These are phyloP conservation scores for Nineta flava DNA, from an alignment of 2,888 invertebrate genomes.

Conservation along the genomic window DNA sequence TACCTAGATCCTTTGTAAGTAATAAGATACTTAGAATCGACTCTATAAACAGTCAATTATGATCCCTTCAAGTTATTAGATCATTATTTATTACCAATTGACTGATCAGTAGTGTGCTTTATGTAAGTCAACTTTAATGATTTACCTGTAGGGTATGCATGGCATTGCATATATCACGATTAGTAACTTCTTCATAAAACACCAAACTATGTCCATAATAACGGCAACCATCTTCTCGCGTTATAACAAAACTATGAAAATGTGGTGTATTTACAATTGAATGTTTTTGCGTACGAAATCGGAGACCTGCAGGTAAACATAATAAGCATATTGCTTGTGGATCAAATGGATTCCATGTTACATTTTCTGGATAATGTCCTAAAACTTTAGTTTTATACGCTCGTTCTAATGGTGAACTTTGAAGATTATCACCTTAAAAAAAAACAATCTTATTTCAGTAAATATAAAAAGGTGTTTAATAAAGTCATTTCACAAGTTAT, in stretches of 20 bases:
- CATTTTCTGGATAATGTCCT: conserved; percentile 87
- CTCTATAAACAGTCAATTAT: too few species aligned
- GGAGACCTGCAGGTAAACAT: conserved; percentile 84
- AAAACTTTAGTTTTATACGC: conserved; percentile 89
- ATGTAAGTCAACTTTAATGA: too few species aligned
- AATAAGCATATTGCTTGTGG: conserved; percentile 92
- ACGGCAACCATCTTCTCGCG: conserved; percentile 88
- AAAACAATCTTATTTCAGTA: conserved; percentile 8
- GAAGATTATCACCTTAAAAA: conserved; percentile 62
- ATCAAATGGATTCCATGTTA: conserved; percentile 80
- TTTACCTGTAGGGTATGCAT: conserved; percentile 84
- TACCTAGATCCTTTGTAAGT: too few species aligned
- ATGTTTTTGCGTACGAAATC: conserved; percentile 90
- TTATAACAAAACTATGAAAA: conserved; percentile 95
- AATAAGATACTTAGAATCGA: too few species aligned
- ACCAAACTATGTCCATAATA: conserved; percentile 89
- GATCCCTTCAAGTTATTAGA: too few species aligned
- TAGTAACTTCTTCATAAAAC: conserved; percentile 91
- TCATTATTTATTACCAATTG: too few species aligned
- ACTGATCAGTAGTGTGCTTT: too few species aligned
- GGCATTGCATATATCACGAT: conserved; percentile 82
- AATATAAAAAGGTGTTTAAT: too few species aligned
- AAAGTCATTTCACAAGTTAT: too few species aligned
- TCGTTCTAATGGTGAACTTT: conserved; percentile 83
- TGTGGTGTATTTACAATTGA: conserved; percentile 56